Evolutionary conservation across 2,888 invertebrate genomes (phyloP).

Genomic region (Atherix ibis): DNA sequence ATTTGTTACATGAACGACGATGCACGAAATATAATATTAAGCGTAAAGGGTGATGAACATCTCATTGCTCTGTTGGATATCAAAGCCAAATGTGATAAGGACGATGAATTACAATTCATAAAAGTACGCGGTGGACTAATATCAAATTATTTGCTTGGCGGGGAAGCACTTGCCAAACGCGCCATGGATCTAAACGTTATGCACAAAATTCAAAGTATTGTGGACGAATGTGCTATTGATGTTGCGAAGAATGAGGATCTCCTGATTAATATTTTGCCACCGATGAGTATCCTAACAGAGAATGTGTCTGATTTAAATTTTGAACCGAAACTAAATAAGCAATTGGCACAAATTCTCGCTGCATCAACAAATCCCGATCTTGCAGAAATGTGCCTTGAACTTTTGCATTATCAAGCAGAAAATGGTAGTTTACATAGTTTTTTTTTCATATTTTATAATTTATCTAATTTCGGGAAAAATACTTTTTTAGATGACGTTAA

Average conservation of each 20-base stretch:
- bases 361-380: conserved; percentile 53
- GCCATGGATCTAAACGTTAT: conserved; percentile 40
- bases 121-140: conserved; percentile 58
- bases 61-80: conserved; percentile 32
- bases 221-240: conserved; percentile 30
- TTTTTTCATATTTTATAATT: background rate
- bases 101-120: conserved; percentile 37
- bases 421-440: conserved; percentile 37
- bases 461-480: too few species aligned
- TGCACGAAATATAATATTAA: conserved; percentile 38
- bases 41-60: conserved; percentile 36
- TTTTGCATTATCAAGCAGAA: conserved; percentile 60
- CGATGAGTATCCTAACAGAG: conserved; percentile 46
- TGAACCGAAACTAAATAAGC: conserved; percentile 38
- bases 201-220: conserved; percentile 36
- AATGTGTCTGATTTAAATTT: conserved; percentile 43
- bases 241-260: conserved; percentile 40
- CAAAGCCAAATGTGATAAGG: conserved; percentile 23
- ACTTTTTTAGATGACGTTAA: conserved; percentile 59
- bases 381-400: conserved; percentile 59
- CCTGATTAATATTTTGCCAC: conserved; percentile 38
- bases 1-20: conserved; percentile 76
- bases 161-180: conserved; percentile 46
- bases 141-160: conserved; percentile 63
- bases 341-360: conserved; percentile 42